Evolutionary conservation across 2,797 vertebrate species (phyloP).

Genomic region (Halcyon chelicuti): DNA sequence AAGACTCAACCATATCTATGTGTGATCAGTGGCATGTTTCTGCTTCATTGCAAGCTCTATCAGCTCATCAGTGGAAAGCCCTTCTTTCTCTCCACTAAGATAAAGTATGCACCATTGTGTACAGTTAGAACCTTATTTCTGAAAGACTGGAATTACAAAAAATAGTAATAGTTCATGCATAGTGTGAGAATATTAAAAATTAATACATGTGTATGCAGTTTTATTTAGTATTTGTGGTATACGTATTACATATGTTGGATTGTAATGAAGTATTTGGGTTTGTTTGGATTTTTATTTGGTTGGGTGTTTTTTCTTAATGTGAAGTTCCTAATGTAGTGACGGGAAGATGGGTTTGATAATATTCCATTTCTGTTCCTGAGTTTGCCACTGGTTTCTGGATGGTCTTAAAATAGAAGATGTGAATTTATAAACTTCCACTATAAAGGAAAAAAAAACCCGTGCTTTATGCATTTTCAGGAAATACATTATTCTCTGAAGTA

Average conservation of each 20-base stretch:
- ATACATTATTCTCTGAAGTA: slow-evolving; percentile 4
- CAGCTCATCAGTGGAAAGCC: not conserved
- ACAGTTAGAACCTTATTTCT: not conserved
- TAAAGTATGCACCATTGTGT: not conserved
- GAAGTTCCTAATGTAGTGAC: not conserved
- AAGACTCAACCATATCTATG: not conserved
- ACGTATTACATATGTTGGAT: not conserved
- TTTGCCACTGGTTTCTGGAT: not conserved
- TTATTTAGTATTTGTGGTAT: not conserved
- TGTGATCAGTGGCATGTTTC: not conserved
- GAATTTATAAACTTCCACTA: not conserved
- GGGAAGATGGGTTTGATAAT: not conserved
- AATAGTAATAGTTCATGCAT: not conserved
- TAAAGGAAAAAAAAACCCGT: not conserved
- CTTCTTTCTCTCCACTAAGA: not conserved
- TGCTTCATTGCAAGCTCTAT: not conserved
- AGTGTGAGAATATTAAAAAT: not conserved
- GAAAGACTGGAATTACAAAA: not conserved
- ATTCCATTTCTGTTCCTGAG: not conserved
- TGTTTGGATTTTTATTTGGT: not conserved
- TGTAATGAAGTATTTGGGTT: not conserved
- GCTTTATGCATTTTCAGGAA: slow-evolving; percentile 29
- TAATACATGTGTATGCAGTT: not conserved
- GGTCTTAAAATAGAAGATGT: not conserved
- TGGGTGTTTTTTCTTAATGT: not conserved